phyloP scores from a whole-genome alignment of 1,140 invertebrate species.

The Drosophila nikananu region DNA sequence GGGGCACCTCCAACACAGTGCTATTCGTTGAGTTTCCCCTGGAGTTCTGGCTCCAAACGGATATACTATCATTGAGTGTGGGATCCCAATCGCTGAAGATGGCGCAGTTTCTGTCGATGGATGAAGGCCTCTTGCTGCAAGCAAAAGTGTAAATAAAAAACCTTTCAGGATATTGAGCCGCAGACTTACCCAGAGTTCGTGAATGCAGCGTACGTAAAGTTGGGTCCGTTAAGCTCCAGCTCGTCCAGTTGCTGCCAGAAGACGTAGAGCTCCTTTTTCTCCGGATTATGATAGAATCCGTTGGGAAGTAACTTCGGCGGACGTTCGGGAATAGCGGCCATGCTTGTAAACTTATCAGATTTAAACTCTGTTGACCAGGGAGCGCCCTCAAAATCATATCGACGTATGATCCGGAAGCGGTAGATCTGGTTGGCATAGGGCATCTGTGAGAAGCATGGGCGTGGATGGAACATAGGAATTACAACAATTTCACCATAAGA shows the following conservation, averaged over 20 bases:
- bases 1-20: not conserved
- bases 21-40: not conserved
- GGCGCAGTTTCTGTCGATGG: not conserved
- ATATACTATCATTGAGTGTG: not conserved
- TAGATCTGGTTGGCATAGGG: slow-evolving; percentile 1
- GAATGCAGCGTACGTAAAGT: not conserved
- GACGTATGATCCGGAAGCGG: not conserved
- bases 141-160: no score
- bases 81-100: slow-evolving; percentile 8
- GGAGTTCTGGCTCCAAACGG: slow-evolving; percentile 12
- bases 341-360: not conserved
- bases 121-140: not conserved
- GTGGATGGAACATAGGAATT: not conserved
- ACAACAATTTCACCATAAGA: not conserved
- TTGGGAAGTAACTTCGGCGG: slow-evolving; percentile 1
- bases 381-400: not conserved
- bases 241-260: slow-evolving; percentile 7
- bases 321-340: not conserved
- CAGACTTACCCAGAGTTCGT: not conserved
- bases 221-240: slow-evolving; percentile 11
- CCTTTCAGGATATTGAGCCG: not conserved
- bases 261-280: slow-evolving; percentile 2
- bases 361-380: slow-evolving; percentile 1
- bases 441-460: not conserved
- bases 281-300: slow-evolving; percentile 5